phyloP scores from a whole-genome alignment of 2,113 vertebrate genomes.

The Ursus arctos region DNA sequence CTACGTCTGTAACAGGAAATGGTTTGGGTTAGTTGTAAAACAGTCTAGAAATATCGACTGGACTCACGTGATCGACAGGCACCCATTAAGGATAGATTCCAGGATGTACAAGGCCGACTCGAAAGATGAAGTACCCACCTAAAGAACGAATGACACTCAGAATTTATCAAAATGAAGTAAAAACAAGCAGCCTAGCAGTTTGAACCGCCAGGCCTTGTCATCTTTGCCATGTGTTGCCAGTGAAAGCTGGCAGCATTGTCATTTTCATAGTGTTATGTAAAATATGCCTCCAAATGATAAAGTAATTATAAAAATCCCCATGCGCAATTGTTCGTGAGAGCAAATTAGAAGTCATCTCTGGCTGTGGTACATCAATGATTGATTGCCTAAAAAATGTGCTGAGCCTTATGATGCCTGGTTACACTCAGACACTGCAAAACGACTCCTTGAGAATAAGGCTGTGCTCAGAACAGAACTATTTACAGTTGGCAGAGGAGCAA shows the following conservation, averaged over 20 bases:
- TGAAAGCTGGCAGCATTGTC: neutral
- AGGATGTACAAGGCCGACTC: neutral
- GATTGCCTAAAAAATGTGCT: neutral
- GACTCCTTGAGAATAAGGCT: neutral
- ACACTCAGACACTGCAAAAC: neutral
- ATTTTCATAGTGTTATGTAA: neutral
- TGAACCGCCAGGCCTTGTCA: neutral
- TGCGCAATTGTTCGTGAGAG: neutral
- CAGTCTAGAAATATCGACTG: neutral
- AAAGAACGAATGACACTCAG: neutral
- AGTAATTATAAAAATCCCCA: neutral
- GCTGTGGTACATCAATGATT: neutral
- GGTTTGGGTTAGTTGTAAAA: neutral
- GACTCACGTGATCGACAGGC: neutral
- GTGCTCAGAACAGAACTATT: neutral
- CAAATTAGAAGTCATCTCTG: neutral
- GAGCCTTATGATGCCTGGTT: neutral
- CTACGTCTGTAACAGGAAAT: neutral
- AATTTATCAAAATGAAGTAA: constrained; percentile 42
- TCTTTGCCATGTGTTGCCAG: neutral
- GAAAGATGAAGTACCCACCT: neutral
- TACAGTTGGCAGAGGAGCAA: neutral
- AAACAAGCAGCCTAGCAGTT: neutral
- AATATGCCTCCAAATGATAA: neutral
- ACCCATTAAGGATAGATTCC: neutral